phyloP scores from a whole-genome alignment of 1,140 invertebrate species.

The Drosophila ficusphila region DNA sequence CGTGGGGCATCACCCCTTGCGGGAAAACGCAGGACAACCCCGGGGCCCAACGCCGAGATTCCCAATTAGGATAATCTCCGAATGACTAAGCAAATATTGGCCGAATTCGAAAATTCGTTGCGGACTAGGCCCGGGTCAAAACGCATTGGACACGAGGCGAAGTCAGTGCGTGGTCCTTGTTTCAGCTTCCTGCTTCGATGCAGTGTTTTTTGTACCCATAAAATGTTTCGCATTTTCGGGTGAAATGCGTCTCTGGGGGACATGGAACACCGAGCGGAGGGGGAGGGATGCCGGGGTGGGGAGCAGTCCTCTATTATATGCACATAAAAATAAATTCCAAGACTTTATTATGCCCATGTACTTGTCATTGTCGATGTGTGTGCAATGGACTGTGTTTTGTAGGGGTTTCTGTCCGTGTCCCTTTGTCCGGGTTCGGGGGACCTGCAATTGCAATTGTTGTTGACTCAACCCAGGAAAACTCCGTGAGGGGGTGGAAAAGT shows the following conservation, averaged over 20 bases:
- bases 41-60: constrained; percentile 61
- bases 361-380: constrained; percentile 72
- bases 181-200: constrained; percentile 7
- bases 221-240: constrained; percentile 60
- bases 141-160: constrained; percentile 53
- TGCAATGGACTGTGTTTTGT: constrained; percentile 69
- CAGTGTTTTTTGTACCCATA: constrained; percentile 51
- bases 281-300: constrained; percentile 8
- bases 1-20: constrained; percentile 31
- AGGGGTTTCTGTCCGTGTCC: constrained; percentile 2
- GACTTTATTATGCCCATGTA: constrained; percentile 81
- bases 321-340: constrained; percentile 82
- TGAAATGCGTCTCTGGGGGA: constrained; percentile 76
- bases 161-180: constrained; percentile 22
- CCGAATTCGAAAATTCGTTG: constrained; percentile 77
- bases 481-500: not conserved
- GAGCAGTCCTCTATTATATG: constrained; percentile 72
- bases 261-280: constrained; percentile 36
- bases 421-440: not conserved
- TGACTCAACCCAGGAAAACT: constrained; percentile 1
- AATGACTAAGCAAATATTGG: constrained; percentile 83
- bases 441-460: constrained; percentile 63
- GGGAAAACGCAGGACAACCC: not conserved
- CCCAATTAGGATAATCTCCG: constrained; percentile 83
- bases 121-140: constrained; percentile 38